Percentiles rank a stretch among this genome's conserved stretches.
Evolutionary conservation across 92 coral and sea anemone genomes (phyloP).

Genomic region (Isaurus tuberculatus): DNA sequence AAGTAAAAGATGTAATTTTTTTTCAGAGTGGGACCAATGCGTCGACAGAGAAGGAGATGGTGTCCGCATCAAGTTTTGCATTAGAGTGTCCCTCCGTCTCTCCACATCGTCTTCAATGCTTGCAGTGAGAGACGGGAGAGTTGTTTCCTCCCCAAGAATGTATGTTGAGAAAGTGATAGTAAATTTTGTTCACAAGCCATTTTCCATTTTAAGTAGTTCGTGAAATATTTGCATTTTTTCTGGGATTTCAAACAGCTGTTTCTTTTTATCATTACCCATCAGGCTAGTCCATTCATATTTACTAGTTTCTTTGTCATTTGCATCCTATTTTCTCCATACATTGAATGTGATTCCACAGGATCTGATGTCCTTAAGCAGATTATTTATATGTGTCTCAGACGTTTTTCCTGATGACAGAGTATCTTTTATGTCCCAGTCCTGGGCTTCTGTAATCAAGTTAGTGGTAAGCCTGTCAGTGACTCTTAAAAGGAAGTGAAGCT

Average conservation of each 20-base stretch:
- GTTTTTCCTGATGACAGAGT: neutral
- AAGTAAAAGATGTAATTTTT: too few relatives aligned
- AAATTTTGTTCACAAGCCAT: too few relatives aligned
- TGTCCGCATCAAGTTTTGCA: too few relatives aligned
- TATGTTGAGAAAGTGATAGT: too few relatives aligned
- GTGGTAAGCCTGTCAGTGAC: neutral
- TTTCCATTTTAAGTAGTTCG: too few relatives aligned
- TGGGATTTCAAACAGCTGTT: conserved; percentile 61
- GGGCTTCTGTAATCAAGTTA: conserved; percentile 16
- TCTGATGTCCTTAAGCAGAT: conserved; percentile 52
- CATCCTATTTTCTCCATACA: conserved; percentile 56
- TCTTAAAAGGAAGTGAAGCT: conserved; percentile 8
- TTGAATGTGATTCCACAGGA: conserved; percentile 61
- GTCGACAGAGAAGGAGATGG: too few relatives aligned
- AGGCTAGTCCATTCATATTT: conserved; percentile 58
- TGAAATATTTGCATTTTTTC: neutral
- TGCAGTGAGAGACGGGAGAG: too few relatives aligned
- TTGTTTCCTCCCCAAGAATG: too few relatives aligned
- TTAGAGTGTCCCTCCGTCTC: too few relatives aligned
- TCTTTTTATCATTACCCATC: conserved; percentile 56
- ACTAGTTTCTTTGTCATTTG: conserved; percentile 49
- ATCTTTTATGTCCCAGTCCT: conserved; percentile 23
- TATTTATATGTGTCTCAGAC: conserved; percentile 7
- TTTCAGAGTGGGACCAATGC: too few relatives aligned
- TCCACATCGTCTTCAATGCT: too few relatives aligned